Evolutionary conservation across 1,140 invertebrate species (phyloP).

Genomic region (Chrysoperla carnea): DNA sequence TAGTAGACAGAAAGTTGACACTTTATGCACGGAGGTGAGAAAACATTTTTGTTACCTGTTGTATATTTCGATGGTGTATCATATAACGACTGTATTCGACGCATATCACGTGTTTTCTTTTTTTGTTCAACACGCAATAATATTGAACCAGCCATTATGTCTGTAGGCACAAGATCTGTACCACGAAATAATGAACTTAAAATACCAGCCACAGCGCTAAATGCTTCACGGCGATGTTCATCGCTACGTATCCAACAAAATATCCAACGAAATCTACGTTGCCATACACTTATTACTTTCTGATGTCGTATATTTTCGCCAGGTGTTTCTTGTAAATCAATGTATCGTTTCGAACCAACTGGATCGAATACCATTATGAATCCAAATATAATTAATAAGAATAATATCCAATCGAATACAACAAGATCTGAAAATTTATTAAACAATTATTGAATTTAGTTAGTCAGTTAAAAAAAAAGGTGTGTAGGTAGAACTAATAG

Average conservation of each 20-base stretch:
- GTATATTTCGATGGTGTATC: slow-evolving; percentile 48
- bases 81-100: slow-evolving; percentile 44
- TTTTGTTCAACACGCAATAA: slow-evolving; percentile 58
- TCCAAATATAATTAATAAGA: slow-evolving; percentile 52
- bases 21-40: too few relatives aligned
- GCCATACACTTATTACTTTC: slow-evolving; percentile 46
- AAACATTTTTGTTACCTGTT: slow-evolving; percentile 29
- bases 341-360: slow-evolving; percentile 44
- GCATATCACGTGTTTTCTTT: slow-evolving; percentile 45
- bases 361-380: slow-evolving; percentile 67
- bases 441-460: too few relatives aligned
- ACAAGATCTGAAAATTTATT: slow-evolving; percentile 43
- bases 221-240: slow-evolving; percentile 63
- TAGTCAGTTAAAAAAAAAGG: too few relatives aligned
- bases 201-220: slow-evolving; percentile 67
- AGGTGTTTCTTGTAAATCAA: slow-evolving; percentile 34
- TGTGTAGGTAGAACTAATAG: too few relatives aligned
- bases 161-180: slow-evolving; percentile 73
- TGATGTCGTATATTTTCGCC: slow-evolving; percentile 34
- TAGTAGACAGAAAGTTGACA: too few relatives aligned
- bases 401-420: slow-evolving; percentile 62
- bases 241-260: slow-evolving; percentile 62
- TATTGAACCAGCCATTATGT: slow-evolving; percentile 72
- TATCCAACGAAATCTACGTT: slow-evolving; percentile 50
- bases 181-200: slow-evolving; percentile 60